phyloP scores from a whole-genome alignment of 2,797 vertebrate genomes.

The Pristis pectinata region DNA sequence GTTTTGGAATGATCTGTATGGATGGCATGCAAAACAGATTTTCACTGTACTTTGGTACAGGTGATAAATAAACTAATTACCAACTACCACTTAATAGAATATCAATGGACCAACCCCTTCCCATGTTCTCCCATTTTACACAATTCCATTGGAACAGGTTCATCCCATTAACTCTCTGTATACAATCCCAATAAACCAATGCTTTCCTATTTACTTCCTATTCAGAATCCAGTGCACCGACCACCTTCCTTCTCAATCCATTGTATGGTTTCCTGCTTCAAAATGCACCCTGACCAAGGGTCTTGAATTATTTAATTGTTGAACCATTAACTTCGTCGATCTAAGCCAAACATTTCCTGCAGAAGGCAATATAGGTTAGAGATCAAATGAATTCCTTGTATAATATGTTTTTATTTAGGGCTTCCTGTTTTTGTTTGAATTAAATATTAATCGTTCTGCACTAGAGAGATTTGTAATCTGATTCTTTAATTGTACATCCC shows the following conservation, averaged over 20 bases:
- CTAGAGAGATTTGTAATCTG: neutral
- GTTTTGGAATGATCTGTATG: too few relatives aligned
- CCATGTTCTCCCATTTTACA: neutral
- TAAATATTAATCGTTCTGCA: neutral
- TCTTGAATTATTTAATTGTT: slow-evolving; percentile 19
- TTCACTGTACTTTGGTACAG: too few relatives aligned
- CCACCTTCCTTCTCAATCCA: neutral
- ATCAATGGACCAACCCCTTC: neutral
- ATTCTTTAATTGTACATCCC: neutral
- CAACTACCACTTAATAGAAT: neutral
- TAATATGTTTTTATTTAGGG: slow-evolving; percentile 21
- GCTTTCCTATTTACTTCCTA: neutral
- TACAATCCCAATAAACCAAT: neutral
- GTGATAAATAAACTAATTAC: too few relatives aligned
- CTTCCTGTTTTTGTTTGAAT: slow-evolving; percentile 28
- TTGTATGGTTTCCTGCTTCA: neutral
- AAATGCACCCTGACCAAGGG: neutral
- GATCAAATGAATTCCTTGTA: neutral
- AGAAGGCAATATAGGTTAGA: neutral
- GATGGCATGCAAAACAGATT: too few relatives aligned
- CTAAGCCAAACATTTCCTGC: neutral
- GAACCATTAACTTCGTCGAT: neutral
- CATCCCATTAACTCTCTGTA: neutral
- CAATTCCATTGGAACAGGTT: neutral
- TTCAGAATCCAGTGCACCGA: too few relatives aligned